A percentile compares a stretch with the other conserved stretches of the same genome.
Evolutionary conservation across 2,113 vertebrate species (phyloP).

Genomic region (Chionodraco myersi): DNA sequence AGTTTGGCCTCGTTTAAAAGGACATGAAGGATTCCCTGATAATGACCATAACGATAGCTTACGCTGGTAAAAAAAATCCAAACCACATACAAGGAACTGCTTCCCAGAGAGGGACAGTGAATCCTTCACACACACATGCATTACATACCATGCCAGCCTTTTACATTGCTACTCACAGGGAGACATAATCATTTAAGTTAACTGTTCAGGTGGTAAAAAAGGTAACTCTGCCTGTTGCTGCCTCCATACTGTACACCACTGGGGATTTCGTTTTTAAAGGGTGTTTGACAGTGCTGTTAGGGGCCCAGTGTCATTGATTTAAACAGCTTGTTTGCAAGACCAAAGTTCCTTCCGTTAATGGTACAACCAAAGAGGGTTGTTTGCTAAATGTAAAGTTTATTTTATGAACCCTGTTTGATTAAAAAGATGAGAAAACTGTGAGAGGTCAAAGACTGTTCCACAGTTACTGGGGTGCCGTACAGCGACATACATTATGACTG

Average conservation of each 20-base stretch:
- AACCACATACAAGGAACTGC: conserved; percentile 47
- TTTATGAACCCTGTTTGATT: not conserved
- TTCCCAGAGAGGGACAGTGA: conserved; percentile 20
- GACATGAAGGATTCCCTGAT: conserved; percentile 76
- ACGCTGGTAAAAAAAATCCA: conserved; percentile 48
- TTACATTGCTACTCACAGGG: conserved; percentile 57
- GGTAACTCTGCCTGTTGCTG: conserved; percentile 31
- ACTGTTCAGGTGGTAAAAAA: conserved; percentile 62
- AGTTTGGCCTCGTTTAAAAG: conserved; percentile 78
- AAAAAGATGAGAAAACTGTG: conserved; percentile 22
- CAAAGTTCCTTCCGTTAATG: not conserved
- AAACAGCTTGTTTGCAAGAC: conserved; percentile 25
- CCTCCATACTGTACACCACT: conserved; percentile 7
- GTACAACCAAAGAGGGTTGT: not conserved
- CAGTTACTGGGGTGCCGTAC: not conserved
- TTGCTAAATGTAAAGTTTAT: conserved; percentile 19
- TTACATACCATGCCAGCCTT: conserved; percentile 28
- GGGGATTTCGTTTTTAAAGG: conserved; percentile 53
- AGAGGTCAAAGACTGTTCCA: conserved; percentile 12
- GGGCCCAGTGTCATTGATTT: conserved; percentile 34
- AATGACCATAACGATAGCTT: conserved; percentile 63
- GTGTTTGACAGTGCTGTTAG: conserved; percentile 46
- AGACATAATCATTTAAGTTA: conserved; percentile 65
- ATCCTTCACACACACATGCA: conserved; percentile 5
- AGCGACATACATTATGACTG: conserved; percentile 34